These are phyloP conservation scores for Morpho deidamia DNA, from an alignment of 2,888 invertebrate species.

Conservation along the genomic window DNA sequence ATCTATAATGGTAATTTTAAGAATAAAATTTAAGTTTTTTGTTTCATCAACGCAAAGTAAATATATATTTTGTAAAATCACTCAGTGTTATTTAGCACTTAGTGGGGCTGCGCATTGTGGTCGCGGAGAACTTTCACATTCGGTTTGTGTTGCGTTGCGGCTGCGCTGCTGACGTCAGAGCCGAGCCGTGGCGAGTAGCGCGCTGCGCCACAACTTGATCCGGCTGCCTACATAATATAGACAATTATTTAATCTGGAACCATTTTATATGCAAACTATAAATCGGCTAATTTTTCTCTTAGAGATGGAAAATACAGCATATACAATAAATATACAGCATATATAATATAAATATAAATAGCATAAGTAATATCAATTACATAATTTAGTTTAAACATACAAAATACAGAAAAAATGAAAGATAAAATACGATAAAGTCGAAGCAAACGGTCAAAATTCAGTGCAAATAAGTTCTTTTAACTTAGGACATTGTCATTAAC, in stretches of 20 bases:
- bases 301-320: too few species aligned
- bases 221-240: slow-evolving; percentile 7
- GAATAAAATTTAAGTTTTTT: neutral
- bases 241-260: slow-evolving; percentile 1
- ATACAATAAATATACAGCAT: too few species aligned
- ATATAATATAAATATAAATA: too few species aligned
- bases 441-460: too few species aligned
- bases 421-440: too few species aligned
- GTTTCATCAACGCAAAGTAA: slow-evolving; percentile 38
- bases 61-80: slow-evolving; percentile 30
- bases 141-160: slow-evolving; percentile 60
- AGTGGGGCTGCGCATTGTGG: slow-evolving; percentile 45
- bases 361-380: too few species aligned
- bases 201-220: slow-evolving; percentile 1
- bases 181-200: slow-evolving; percentile 25
- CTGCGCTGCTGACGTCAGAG: slow-evolving; percentile 59
- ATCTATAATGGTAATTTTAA: neutral
- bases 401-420: too few species aligned
- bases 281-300: too few species aligned
- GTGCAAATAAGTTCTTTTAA: too few species aligned
- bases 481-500: too few species aligned
- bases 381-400: too few species aligned
- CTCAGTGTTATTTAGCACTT: slow-evolving; percentile 41
- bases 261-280: too few species aligned
- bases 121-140: slow-evolving; percentile 73